phyloP scores from a whole-genome alignment of 2,888 invertebrate genomes.

The Xestoiulus laeticollis region DNA sequence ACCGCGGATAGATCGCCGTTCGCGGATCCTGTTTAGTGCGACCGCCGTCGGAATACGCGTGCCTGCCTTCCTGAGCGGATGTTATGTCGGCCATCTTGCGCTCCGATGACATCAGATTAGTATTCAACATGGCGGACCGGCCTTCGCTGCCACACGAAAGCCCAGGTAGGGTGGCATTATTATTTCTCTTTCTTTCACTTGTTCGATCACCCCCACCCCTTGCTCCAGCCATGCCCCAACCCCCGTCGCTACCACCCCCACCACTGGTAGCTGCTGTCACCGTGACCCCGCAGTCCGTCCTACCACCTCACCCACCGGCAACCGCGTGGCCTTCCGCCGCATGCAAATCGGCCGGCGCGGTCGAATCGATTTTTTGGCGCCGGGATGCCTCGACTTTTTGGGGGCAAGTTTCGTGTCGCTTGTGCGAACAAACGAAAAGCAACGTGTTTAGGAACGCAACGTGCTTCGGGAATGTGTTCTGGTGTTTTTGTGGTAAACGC shows the following conservation, averaged over 20 bases:
- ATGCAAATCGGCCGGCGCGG: neutral
- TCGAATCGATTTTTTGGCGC: neutral
- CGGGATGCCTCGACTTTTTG: neutral
- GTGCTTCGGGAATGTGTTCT: too few relatives aligned
- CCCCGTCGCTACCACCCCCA: neutral
- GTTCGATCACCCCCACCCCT: neutral
- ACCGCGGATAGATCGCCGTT: neutral
- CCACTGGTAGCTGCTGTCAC: neutral
- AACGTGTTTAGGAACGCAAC: too few relatives aligned
- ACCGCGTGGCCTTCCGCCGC: neutral
- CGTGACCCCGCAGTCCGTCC: neutral
- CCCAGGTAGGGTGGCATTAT: constrained; percentile 46
- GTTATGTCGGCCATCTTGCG: constrained; percentile 51
- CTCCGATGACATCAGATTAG: constrained; percentile 52
- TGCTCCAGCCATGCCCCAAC: neutral
- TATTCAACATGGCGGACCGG: constrained; percentile 52
- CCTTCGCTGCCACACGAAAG: constrained; percentile 52
- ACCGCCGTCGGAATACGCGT: neutral
- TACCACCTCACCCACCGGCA: neutral
- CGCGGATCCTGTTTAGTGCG: neutral
- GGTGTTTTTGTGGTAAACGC: too few relatives aligned
- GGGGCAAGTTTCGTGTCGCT: neutral
- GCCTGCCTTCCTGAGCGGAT: neutral
- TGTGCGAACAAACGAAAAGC: neutral
- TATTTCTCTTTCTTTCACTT: neutral